Evolutionary conservation across 1,140 invertebrate genomes (phyloP).

Genomic region (Scaptomyza pallida): DNA sequence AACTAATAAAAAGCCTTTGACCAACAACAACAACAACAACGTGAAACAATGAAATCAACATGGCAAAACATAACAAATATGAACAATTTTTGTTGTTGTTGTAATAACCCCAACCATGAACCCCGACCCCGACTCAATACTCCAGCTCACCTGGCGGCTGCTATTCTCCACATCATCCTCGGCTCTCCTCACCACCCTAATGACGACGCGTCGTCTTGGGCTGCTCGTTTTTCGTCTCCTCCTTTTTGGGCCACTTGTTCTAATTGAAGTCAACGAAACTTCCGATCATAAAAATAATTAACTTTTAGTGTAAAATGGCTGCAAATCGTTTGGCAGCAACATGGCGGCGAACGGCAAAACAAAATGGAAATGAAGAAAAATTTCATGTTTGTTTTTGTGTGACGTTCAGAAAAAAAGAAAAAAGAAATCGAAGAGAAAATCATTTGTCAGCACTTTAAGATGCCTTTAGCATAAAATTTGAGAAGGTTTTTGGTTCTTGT

Average conservation of each 20-base stretch:
- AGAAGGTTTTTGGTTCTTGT: no score
- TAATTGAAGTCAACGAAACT: conserved; percentile 74
- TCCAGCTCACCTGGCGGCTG: conserved; percentile 24
- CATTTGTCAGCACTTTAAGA: no score
- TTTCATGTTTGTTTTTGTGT: conserved; percentile 6
- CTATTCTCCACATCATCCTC: no score
- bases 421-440: no score
- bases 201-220: conserved; percentile 8
- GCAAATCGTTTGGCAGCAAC: conserved; percentile 9
- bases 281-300: conserved; percentile 71
- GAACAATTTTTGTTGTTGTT: conserved; percentile 15
- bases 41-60: conserved; percentile 18
- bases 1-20: conserved; percentile 80
- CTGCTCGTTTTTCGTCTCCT: neutral
- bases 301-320: conserved; percentile 50
- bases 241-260: conserved; percentile 44
- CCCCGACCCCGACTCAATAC: neutral
- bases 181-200: conserved; percentile 28
- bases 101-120: conserved; percentile 11
- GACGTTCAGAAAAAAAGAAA: neutral
- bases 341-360: neutral
- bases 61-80: conserved; percentile 24
- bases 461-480: no score
- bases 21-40: conserved; percentile 39
- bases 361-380: conserved; percentile 22